Percentiles rank a stretch among this genome's conserved stretches.
Evolutionary conservation across 30 jellyfish, hydroid and myxozoan genomes (phyloP).

Genomic region (Hydractinia symbiolongicarpus): DNA sequence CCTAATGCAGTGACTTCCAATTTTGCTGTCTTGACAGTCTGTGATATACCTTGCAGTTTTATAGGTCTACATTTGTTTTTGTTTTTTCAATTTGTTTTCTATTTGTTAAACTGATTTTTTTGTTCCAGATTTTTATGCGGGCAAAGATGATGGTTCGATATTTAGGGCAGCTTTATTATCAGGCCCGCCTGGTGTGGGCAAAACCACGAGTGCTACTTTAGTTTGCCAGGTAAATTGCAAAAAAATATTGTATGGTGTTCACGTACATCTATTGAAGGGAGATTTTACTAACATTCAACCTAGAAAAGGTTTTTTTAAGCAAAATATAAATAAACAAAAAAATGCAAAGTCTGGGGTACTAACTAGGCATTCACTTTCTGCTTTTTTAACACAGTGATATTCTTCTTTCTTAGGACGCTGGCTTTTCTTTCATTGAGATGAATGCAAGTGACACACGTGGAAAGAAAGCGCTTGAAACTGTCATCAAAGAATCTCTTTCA

Average conservation of each 20-base stretch:
- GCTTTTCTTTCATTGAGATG: constrained; percentile 68
- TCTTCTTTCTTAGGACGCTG: constrained; percentile 46
- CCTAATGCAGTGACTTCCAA: too few species aligned
- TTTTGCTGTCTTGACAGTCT: too few species aligned
- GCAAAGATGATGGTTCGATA: constrained; percentile 93
- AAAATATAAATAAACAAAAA: neutral
- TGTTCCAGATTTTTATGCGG: constrained; percentile 67
- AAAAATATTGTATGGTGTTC: neutral
- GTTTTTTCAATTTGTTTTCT: too few species aligned
- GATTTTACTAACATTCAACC: too few species aligned
- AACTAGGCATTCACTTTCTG: neutral
- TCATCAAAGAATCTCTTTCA: constrained; percentile 51
- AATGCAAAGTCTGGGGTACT: neutral
- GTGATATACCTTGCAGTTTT: too few species aligned
- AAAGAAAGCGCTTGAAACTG: constrained; percentile 64
- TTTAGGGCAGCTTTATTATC: constrained; percentile 88
- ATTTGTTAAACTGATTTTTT: neutral
- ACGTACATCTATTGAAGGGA: too few species aligned
- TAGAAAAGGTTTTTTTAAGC: neutral
- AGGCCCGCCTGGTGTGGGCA: constrained; percentile 99
- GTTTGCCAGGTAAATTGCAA: constrained; percentile 73
- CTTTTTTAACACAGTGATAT: too few species aligned
- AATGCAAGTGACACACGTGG: constrained; percentile 98
- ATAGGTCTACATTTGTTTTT: too few species aligned
- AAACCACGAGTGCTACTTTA: constrained; percentile 96